Evolutionary conservation across 2,113 vertebrate genomes (phyloP), one percentile per base, ranked within the genome.

Genomic region (human): DNA sequence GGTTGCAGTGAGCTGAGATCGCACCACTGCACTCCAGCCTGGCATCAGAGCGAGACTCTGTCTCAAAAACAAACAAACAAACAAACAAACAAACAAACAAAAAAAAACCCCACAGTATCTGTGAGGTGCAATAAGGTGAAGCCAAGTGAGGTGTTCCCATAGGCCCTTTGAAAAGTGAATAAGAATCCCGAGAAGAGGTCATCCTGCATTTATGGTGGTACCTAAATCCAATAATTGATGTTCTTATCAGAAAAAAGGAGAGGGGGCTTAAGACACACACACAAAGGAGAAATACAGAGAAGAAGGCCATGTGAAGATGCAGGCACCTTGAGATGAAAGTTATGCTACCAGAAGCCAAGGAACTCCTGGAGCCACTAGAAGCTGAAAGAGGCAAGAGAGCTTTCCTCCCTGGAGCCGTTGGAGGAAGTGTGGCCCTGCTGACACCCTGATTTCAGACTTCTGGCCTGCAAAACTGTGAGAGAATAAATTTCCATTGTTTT

Each of bases 351-450:
- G 3, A 25, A 68, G 55, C 79, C 40, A 16, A 5, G 55, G 25
- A 2, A 5, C 20, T 8, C 35, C 18, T 1, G 59, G 64, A 30
- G 64, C n/a, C 9, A 1, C 9, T 5, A 2, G 57, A 5, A 13
- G 2, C 13, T 25, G 17, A 1, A 9, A 14, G 59, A 9, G 25
- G 6, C 8, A 32, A 89, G 32, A 18, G 57, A 50, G 32, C 32
- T 5, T 18, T 5, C 18, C 22, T 17, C 73, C 11, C 22, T 32
- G 1, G 27, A 48, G 52, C 8, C 9, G 57, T 27, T 7, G 9
- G 68, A 59, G 32, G 22, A 38, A 92, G 18, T 0, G 23, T 22
- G 48, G 55, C 30, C 68, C 38, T 20, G 11, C n/a, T 4, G 12
- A 32, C 3, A 23, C 43, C 16, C 27, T 27, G 11, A 76, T 23